Evolutionary conservation across 2,888 invertebrate species (phyloP).

Genomic region (Erynnis tages): DNA sequence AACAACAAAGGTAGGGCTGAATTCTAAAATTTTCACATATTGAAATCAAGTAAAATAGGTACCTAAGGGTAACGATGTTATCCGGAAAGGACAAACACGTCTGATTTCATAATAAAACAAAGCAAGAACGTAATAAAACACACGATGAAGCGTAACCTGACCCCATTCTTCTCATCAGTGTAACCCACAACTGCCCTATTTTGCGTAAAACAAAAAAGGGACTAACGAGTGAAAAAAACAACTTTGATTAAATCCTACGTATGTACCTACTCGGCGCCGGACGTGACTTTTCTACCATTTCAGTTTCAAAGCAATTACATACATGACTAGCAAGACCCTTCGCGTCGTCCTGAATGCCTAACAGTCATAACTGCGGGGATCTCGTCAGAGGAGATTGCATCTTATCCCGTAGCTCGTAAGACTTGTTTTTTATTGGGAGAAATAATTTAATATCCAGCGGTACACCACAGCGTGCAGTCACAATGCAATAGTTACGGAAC

Average conservation of each 20-base stretch:
- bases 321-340: constrained; percentile 41
- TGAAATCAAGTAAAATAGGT: background rate
- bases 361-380: constrained; percentile 29
- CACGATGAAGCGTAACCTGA: constrained; percentile 15
- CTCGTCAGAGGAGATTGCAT: constrained; percentile 28
- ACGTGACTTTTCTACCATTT: constrained; percentile 54
- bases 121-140: constrained; percentile 13
- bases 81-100: background rate
- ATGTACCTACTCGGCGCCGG: constrained; percentile 32
- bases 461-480: constrained; percentile 25
- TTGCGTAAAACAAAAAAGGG: constrained; percentile 24
- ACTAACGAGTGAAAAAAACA: constrained; percentile 19
- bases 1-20: too few species aligned
- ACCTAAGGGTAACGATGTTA: background rate
- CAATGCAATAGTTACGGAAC: constrained; percentile 28
- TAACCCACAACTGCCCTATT: constrained; percentile 25
- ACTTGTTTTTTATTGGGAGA: constrained; percentile 20
- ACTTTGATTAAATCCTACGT: constrained; percentile 23
- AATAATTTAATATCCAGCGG: constrained; percentile 28
- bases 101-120: constrained; percentile 8
- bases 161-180: constrained; percentile 22
- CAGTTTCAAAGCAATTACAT: constrained; percentile 64
- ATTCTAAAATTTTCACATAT: too few species aligned
- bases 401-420: constrained; percentile 27
- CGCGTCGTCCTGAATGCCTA: constrained; percentile 39